A percentile compares a stretch with the other conserved stretches of the same genome.
Conservation (phyloP, 2,113 vertebrate species). For the Alethe castanea region DNA sequence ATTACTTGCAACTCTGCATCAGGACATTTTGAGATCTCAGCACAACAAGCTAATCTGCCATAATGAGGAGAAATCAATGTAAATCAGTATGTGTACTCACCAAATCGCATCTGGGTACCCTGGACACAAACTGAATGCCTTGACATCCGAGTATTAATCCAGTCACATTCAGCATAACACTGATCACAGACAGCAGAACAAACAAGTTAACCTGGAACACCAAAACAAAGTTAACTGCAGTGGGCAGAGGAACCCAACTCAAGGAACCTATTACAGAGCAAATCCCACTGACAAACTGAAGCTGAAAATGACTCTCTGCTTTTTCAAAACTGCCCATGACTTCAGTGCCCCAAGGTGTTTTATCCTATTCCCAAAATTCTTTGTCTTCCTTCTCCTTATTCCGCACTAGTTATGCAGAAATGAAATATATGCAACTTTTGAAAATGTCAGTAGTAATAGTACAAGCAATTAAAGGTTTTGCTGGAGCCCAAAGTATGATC, state of each 20-base stretch:
- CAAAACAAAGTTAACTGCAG: neutral
- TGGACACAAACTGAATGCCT: conserved; percentile 82
- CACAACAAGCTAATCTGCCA: neutral
- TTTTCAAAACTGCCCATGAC: neutral
- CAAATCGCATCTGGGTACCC: conserved; percentile 80
- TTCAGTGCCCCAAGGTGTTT: neutral
- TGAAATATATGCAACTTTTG: neutral
- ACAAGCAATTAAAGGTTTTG: neutral
- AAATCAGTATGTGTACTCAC: conserved; percentile 63
- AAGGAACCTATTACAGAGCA: neutral
- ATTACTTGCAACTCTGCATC: neutral
- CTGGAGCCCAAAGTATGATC: neutral
- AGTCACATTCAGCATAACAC: conserved; percentile 82
- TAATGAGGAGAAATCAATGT: fast-evolving
- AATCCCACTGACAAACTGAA: neutral
- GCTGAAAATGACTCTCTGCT: neutral
- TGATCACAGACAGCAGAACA: conserved; percentile 81
- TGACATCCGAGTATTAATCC: conserved; percentile 85
- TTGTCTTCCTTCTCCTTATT: neutral
- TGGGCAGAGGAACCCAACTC: neutral
- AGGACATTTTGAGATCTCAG: neutral
- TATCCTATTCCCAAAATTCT: neutral
- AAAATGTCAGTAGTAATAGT: neutral
- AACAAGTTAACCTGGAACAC: conserved; percentile 83
- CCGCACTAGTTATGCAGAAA: neutral